Conservation (phyloP, 2,113 vertebrate genomes). For the Halcyon malimbica region DNA sequence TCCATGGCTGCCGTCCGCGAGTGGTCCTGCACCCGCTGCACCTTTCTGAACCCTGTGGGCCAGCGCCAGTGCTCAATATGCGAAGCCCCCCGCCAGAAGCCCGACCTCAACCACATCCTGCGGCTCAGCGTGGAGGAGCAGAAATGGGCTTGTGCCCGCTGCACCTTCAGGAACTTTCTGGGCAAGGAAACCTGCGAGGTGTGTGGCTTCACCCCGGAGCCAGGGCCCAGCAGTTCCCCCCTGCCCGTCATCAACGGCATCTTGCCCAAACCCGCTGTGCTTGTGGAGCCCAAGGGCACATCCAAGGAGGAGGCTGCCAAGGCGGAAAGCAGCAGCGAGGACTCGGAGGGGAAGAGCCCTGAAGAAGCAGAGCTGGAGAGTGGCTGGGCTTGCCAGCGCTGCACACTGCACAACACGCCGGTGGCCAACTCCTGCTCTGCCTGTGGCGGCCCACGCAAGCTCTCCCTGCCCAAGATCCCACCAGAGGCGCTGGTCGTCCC, state of each 20-base stretch:
- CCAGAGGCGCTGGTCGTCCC: slow-evolving; percentile 96
- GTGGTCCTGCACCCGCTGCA: slow-evolving; percentile 97
- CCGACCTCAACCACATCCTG: slow-evolving; percentile 95
- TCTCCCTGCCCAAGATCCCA: slow-evolving; percentile 95
- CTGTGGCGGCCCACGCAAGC: slow-evolving; percentile 92
- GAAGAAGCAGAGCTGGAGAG: slow-evolving; percentile 63
- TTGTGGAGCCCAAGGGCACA: slow-evolving; percentile 78
- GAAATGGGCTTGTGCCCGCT: slow-evolving; percentile 93
- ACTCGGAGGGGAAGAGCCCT: slow-evolving; percentile 52
- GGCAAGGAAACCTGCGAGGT: slow-evolving; percentile 88
- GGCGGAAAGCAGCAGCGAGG: slow-evolving; percentile 49
- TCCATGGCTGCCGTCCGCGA: slow-evolving; percentile 92
- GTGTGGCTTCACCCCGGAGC: slow-evolving; percentile 80
- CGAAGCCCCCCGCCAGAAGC: slow-evolving; percentile 94
- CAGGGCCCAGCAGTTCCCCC: slow-evolving; percentile 45
- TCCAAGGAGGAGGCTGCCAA: slow-evolving; percentile 63
- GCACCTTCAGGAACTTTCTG: slow-evolving; percentile 92
- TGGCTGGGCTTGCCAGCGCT: slow-evolving; percentile 93
- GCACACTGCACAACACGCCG: slow-evolving; percentile 92
- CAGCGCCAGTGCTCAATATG: slow-evolving; percentile 96
- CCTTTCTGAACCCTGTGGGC: slow-evolving; percentile 89
- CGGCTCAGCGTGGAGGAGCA: slow-evolving; percentile 91
- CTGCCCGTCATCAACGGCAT: slow-evolving; percentile 76
- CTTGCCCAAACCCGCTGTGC: slow-evolving; percentile 56
- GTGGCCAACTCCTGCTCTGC: slow-evolving; percentile 93